phyloP scores from a whole-genome alignment of 2,797 vertebrate species.

The Danio choprae region DNA sequence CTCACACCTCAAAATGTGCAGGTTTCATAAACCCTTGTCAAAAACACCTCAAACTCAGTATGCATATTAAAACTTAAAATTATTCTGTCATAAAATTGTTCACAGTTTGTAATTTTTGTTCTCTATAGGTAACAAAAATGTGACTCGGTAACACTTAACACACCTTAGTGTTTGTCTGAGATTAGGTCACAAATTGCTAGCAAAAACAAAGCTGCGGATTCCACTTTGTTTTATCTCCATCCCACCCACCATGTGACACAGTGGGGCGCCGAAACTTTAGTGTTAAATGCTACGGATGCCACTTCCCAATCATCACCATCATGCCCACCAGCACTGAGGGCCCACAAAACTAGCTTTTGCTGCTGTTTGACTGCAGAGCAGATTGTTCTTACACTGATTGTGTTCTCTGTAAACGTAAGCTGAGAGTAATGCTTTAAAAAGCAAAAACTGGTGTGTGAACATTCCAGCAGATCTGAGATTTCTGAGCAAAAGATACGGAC shows the following conservation, averaged over 20 bases:
- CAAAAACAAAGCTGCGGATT: conserved; percentile 69
- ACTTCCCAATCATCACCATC: conserved; percentile 63
- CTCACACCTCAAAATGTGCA: not conserved
- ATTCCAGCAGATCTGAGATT: not conserved
- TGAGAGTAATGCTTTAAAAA: not conserved
- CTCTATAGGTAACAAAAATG: conserved; percentile 21
- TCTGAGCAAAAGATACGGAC: not conserved
- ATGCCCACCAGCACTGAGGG: not conserved
- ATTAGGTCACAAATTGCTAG: conserved; percentile 73
- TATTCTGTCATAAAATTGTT: not conserved
- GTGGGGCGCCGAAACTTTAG: conserved; percentile 69
- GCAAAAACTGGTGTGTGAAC: not conserved
- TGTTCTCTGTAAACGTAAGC: not conserved
- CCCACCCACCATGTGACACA: conserved; percentile 77
- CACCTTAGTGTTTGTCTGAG: conserved; percentile 38
- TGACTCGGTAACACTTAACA: conserved; percentile 7
- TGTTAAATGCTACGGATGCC: conserved; percentile 59
- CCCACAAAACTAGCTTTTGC: not conserved
- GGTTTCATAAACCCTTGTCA: not conserved
- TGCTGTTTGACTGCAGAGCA: not conserved
- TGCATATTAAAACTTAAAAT: not conserved
- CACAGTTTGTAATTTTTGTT: not conserved
- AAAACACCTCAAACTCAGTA: not conserved
- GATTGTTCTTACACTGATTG: not conserved
- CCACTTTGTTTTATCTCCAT: conserved; percentile 72